Evolutionary conservation across 2,888 invertebrate species (phyloP).

Genomic region (Adelphocoris suturalis): DNA sequence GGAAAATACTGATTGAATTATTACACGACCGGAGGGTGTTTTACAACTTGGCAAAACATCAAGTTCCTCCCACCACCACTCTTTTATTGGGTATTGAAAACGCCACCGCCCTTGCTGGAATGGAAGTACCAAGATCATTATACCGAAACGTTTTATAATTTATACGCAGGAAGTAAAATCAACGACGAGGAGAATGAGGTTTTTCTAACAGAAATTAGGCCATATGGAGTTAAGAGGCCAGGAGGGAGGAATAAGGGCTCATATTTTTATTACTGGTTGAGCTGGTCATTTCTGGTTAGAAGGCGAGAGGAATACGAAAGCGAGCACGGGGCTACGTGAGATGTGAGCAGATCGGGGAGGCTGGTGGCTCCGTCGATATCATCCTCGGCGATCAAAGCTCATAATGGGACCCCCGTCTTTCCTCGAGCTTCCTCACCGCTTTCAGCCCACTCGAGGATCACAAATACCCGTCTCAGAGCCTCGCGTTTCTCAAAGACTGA

Average conservation of each 20-base stretch:
- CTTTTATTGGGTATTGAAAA: too few species aligned
- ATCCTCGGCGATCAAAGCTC: slow-evolving; percentile 63
- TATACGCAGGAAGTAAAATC: background rate
- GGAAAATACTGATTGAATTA: too few species aligned
- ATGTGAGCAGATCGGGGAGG: slow-evolving; percentile 51
- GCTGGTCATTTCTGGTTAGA: slow-evolving; percentile 63
- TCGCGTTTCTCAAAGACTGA: background rate
- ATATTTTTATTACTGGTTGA: slow-evolving; percentile 68
- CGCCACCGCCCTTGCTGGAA: too few species aligned
- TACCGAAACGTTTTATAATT: background rate
- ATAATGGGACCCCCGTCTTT: slow-evolving; percentile 60
- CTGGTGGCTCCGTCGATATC: slow-evolving; percentile 52
- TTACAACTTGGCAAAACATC: too few species aligned
- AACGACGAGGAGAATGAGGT: background rate
- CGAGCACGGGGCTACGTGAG: slow-evolving; percentile 57
- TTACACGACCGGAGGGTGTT: too few species aligned
- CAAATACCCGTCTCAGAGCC: background rate
- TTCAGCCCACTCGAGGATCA: slow-evolving; percentile 33
- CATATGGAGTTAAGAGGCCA: slow-evolving; percentile 12
- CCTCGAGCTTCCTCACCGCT: slow-evolving; percentile 19
- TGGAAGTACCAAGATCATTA: too few species aligned
- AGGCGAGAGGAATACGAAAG: slow-evolving; percentile 47
- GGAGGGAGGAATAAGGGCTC: slow-evolving; percentile 40
- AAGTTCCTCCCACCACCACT: too few species aligned
- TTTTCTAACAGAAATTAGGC: slow-evolving; percentile 39